Evolutionary conservation across 1,140 invertebrate genomes (phyloP).

Genomic region (Panagrolaimus sp.): DNA sequence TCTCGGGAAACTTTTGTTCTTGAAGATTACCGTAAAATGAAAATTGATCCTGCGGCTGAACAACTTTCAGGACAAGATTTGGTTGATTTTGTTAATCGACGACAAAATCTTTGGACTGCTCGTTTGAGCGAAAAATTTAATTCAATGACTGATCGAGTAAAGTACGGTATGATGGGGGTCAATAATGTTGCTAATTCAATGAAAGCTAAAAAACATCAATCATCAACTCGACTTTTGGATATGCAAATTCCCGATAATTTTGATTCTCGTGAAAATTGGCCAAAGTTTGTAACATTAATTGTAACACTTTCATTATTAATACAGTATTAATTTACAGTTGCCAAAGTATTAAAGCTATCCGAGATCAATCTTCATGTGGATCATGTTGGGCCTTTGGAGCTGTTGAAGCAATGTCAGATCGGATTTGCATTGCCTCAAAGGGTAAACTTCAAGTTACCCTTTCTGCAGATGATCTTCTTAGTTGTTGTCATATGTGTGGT

Average conservation of each 20-base stretch:
- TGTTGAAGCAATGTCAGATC: conserved; percentile 71
- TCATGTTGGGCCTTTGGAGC: conserved; percentile 4
- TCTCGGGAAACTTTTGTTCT: conserved; percentile 16
- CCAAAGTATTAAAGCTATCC: conserved; percentile 66
- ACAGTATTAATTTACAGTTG: no score
- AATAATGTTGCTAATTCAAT: conserved; percentile 43
- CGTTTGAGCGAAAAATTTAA: conserved; percentile 45
- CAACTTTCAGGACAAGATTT: conserved; percentile 43
- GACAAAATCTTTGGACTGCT: conserved; percentile 54
- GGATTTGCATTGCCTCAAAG: conserved; percentile 76
- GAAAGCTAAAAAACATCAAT: conserved; percentile 50
- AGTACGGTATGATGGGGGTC: conserved; percentile 57
- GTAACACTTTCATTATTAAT: no score
- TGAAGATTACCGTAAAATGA: conserved; percentile 22
- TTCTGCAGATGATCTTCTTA: conserved; percentile 77
- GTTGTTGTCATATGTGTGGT: conserved; percentile 76
- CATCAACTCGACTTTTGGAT: conserved; percentile 43
- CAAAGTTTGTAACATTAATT: conserved; percentile 49
- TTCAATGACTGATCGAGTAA: conserved; percentile 42
- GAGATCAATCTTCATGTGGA: conserved; percentile 52
- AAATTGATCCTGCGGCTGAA: conserved; percentile 36
- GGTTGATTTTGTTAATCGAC: conserved; percentile 53
- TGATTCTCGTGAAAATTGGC: conserved; percentile 75
- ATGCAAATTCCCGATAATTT: conserved; percentile 68
- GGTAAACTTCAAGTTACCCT: conserved; percentile 66